Percentiles rank a stretch among this genome's conserved stretches.
These are phyloP conservation scores for Tethea ocularis DNA, from an alignment of 2,888 invertebrate genomes.

Conservation along the genomic window DNA sequence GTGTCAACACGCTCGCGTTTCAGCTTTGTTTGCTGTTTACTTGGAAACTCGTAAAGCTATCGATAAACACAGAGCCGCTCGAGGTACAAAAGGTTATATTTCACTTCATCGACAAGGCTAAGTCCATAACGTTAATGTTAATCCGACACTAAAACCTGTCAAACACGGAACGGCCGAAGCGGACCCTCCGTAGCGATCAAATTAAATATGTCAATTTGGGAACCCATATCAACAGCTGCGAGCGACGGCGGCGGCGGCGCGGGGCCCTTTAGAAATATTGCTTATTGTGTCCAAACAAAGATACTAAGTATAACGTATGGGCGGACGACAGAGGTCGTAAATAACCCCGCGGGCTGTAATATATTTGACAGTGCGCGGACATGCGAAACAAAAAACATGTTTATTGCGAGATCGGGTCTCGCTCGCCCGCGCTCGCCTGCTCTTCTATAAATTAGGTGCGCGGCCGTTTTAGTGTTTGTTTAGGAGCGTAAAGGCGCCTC, in stretches of 20 bases:
- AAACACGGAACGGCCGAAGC: constrained; percentile 65
- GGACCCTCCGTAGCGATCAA: constrained; percentile 81
- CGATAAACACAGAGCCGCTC: constrained; percentile 38
- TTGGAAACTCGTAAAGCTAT: constrained; percentile 43
- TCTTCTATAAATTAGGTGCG: constrained; percentile 69
- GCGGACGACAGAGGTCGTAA: constrained; percentile 82
- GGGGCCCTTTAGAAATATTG: constrained; percentile 82
- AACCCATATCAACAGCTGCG: constrained; percentile 84
- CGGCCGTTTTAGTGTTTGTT: constrained; percentile 66
- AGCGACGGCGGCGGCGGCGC: constrained; percentile 71
- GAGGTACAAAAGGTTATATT: constrained; percentile 48
- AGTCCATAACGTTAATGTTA: constrained; percentile 77
- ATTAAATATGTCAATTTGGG: constrained; percentile 84
- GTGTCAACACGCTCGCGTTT: constrained; percentile 51
- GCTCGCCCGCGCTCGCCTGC: constrained; percentile 46
- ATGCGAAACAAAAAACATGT: constrained; percentile 83
- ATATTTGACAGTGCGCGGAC: constrained; percentile 84
- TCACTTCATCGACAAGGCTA: constrained; percentile 68
- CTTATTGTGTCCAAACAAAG: constrained; percentile 85
- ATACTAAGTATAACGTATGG: constrained; percentile 84
- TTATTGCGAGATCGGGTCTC: constrained; percentile 74
- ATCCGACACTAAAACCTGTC: constrained; percentile 83
- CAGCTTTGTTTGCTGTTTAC: constrained; percentile 27
- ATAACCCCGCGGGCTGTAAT: constrained; percentile 82
- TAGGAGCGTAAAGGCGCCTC: constrained; percentile 45